A percentile compares a stretch with the other conserved stretches of the same genome.
phyloP scores from a whole-genome alignment of 2,113 vertebrate species.

The Actinemys pallida region DNA sequence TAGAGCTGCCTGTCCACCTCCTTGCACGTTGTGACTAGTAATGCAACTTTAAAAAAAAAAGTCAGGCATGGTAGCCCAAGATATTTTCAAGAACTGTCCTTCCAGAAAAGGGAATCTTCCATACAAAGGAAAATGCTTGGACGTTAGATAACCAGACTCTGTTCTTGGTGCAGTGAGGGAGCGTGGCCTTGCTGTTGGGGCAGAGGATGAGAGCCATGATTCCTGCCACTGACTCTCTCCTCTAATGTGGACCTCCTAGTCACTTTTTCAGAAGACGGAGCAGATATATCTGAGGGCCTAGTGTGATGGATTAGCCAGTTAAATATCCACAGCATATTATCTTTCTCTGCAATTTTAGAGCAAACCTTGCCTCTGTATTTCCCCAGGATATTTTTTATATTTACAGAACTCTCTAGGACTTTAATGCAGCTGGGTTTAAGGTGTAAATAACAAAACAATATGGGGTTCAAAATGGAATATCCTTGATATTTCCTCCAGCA shows the following conservation, averaged over 20 bases:
- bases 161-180: background rate
- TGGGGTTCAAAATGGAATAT: conserved; percentile 22
- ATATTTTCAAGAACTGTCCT: background rate
- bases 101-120: background rate
- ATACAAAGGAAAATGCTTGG: background rate
- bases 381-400: background rate
- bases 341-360: background rate
- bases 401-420: background rate
- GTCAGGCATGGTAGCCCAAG: background rate
- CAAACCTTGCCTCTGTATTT: background rate
- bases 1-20: background rate
- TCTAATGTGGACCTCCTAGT: background rate
- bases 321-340: background rate
- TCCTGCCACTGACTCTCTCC: background rate
- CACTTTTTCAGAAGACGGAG: background rate
- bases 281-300: background rate
- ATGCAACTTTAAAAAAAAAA: background rate
- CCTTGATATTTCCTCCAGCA: conserved; percentile 20
- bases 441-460: conserved; percentile 39
- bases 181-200: background rate
- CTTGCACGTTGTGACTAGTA: background rate
- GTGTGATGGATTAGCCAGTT: background rate
- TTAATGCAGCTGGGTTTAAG: conserved; percentile 24
- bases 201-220: background rate
- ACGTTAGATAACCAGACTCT: background rate